Base-by-base conservation (phyloP, 2,797 vertebrate genomes). In the Apodemus agrarius region DNA sequence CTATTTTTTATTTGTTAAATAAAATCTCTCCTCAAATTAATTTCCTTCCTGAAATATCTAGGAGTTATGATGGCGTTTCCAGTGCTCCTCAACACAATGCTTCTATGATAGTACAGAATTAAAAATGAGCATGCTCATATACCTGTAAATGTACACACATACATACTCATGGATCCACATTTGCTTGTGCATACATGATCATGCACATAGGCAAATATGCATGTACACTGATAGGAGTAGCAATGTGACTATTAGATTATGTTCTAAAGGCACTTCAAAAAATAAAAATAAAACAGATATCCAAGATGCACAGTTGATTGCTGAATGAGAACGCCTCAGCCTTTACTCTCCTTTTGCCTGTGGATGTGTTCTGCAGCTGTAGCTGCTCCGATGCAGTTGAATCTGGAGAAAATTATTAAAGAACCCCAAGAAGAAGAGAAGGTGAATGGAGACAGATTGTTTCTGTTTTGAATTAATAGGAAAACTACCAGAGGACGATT, bases 381-480 rank as follows among this genome's bases (percentile, higher is more conserved):
- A 72, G n/a, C 31, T 74, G 74, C 63, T 92, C 46, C 34, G 63
- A 12, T 81, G 21, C 59, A 34, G 19, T n/a, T 59, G 49, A 91
- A 78, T 12, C 67, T 76, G 79, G 78, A 79, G 82, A 74, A 74
- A 82, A 34, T 90, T 89, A 89, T 74, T 92, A 88, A 86, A 91
- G 82, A 89, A 59, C 40, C 85, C 49, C n/a, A 91, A 87, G 82
- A 96, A 93, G 76, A 85, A 34, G 90, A 91, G 85, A 94, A 96
- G 85, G 94, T 96, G 96, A 85, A 90, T 83, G 65, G 37, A 95
- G 93, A 95, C 80, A 46, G 87, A 95, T 61, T 93, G 80, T 95
- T 96, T 97, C 96, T 97, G 94, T 86, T 97, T 95, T 88, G 79
- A 95, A 95, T 97, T 97, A 97, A 83, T 57, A 91, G 86, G 52